These are phyloP conservation scores for Sinocyclocheilus rhinocerous DNA, from an alignment of 2,113 vertebrate genomes.

Conservation along the genomic window DNA sequence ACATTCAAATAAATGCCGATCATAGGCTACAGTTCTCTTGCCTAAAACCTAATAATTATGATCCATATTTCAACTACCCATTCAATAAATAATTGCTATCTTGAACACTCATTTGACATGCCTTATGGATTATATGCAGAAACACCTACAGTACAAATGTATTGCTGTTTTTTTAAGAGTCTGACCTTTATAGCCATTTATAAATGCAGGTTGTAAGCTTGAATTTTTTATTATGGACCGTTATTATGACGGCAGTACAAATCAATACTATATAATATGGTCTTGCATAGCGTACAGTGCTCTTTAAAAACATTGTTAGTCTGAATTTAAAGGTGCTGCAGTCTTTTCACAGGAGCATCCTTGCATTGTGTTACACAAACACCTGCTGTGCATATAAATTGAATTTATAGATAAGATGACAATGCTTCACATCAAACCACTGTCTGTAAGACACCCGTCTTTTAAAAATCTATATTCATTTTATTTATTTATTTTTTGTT, in stretches of 20 bases:
- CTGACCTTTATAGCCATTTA: neutral
- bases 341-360: neutral
- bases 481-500: too few relatives aligned
- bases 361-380: neutral
- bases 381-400: slow-evolving; percentile 11
- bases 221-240: neutral
- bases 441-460: neutral
- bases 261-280: neutral
- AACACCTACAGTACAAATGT: neutral
- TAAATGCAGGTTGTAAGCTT: neutral
- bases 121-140: neutral
- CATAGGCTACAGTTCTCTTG: neutral
- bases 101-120: neutral
- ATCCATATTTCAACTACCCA: neutral
- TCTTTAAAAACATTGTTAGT: neutral
- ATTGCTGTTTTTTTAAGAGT: neutral
- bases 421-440: neutral
- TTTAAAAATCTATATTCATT: neutral
- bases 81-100: neutral
- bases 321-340: neutral
- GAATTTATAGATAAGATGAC: neutral
- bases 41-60: neutral
- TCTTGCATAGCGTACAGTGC: neutral
- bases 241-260: neutral
- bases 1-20: neutral